Base-by-base conservation (phyloP, 1,140 invertebrate genomes). In the Trinorchestia longiramus region DNA sequence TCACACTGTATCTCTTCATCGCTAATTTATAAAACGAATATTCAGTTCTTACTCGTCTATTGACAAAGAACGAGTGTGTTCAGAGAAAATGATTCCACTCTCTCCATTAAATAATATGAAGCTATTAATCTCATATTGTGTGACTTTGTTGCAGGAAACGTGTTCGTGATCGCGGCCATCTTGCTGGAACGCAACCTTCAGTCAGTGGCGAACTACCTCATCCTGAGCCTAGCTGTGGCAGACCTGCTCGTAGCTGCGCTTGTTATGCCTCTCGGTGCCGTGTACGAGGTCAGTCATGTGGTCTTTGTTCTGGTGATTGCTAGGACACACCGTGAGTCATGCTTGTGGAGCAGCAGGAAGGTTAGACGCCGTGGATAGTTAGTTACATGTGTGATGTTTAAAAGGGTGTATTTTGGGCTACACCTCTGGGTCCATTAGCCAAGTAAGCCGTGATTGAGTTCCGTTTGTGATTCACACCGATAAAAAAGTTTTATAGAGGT, bases 111-210 rank as follows among this genome's bases (percentile, higher is more conserved):
- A 23, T 77, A 19, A 3, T 77, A 77, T 28, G 36, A 77, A 77
- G 8, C 8, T 28, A 77, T 77, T 77, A 77, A 77, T 36, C 1
- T 28, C 1, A 77, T 77, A 77, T 77, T 77, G 1, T 1, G 28
- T 42, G 11, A 95, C 95, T 96, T 43, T 44, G 96, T 97, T 95
- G 40, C 97, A 98, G 99, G 99, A 43, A 99, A 99, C 97, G 98
- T 99, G 41, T 99, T 99, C 97, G 99, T 99, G 95, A 99, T 99
- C 97, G 98, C 98, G n/a, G 99, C 99, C 57, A 99, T 99, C 97
- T 97, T 99, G 45, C 97, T 99, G 91, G 99, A 99, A 97, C 97
- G 98, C 95, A 99, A 99, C 97, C 97, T 99, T 53, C 98, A 98
- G 97, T 98, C 98, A 97, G 98, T 99, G 15, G 98, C 98, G 62